Percentiles rank a stretch among this genome's conserved stretches.
Conservation (phyloP, 2,888 invertebrate species). For the Aproaerema taeniolella region DNA sequence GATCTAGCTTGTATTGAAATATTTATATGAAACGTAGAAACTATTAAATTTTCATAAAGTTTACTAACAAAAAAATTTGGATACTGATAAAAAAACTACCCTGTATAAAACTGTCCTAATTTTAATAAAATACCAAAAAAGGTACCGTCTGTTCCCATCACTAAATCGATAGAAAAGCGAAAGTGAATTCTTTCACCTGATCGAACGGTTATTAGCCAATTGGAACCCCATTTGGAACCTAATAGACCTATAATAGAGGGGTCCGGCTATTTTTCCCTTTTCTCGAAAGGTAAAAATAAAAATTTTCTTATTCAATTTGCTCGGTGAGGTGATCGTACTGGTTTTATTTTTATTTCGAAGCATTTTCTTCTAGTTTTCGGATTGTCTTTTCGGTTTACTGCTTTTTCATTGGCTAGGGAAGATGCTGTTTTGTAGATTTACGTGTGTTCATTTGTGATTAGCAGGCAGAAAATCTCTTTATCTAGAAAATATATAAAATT, state of each 20-base stretch:
- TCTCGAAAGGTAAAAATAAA: constrained; percentile 57
- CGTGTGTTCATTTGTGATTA: too few relatives aligned
- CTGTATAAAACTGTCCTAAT: neutral
- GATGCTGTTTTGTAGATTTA: too few relatives aligned
- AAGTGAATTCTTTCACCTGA: constrained; percentile 76
- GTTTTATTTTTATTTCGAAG: constrained; percentile 27
- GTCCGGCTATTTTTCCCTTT: constrained; percentile 59
- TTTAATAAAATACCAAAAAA: neutral
- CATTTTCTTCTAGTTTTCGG: constrained; percentile 16
- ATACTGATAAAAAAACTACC: neutral
- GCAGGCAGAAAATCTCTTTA: too few relatives aligned
- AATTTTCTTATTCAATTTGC: constrained; percentile 66
- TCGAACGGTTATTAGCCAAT: constrained; percentile 76
- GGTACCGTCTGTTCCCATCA: constrained; percentile 24
- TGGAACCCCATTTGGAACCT: constrained; percentile 70
- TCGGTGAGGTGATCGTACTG: constrained; percentile 25
- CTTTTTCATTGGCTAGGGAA: constrained; percentile 26
- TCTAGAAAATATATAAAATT: too few relatives aligned
- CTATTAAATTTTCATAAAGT: neutral
- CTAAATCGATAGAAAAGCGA: constrained; percentile 41
- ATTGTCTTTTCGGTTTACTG: constrained; percentile 7
- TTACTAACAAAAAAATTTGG: too few relatives aligned
- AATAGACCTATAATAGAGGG: constrained; percentile 74
- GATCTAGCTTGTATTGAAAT: neutral
- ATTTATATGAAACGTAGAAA: neutral